Evolutionary conservation across 2,113 vertebrate species (phyloP), one percentile per base, ranked within the genome.

Genomic region (Trematocara unimaculatum): DNA sequence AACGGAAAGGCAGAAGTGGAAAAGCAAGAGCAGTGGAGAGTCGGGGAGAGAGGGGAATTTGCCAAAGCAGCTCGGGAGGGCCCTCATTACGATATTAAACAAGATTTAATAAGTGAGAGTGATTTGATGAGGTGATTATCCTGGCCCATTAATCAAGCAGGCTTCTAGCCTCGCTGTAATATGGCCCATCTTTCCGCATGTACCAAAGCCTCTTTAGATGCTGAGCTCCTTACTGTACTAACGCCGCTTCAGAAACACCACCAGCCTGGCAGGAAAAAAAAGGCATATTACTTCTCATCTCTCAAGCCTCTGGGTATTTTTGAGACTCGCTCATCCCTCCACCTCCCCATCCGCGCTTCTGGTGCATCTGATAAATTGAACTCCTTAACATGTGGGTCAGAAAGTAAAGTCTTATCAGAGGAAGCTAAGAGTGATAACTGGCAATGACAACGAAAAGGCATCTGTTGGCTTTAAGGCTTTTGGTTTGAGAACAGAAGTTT

Each of bases 51-150:
- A 94, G 96, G 96, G 96, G 93, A 93, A 94, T 95, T 97, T 96
- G 97, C 96, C 97, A 98, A 97, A 98, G 98, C 98, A 97, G 97
- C 97, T 98, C 97, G 95, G 97, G 97, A 98, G 98, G 97, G 96
- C 97, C 97, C 97, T 99, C 98, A 98, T 99, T 99, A 98, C 96
- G 98, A 98, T 99, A 99, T 99, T 99, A 99, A 98, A 98, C 97
- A 98, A 97, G 98, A 98, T 97, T 98, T 99, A 99, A 99, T 99
- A 99, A 99, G 97, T 97, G 98, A 98, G 97, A 99, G 98, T 98
- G 98, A 98, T 99, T 98, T 99, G 97, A 98, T 98, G 98, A 92
- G 92, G 97, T 98, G 98, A 98, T 99, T 98, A 99, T 99, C 98
- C 93, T 95, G 88, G 96, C 74, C 96, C 97, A 99, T 99, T 98